Percentiles rank a stretch among this genome's conserved stretches.
Conservation (phyloP, 1,140 invertebrate genomes). For the Camponotus vicinus region DNA sequence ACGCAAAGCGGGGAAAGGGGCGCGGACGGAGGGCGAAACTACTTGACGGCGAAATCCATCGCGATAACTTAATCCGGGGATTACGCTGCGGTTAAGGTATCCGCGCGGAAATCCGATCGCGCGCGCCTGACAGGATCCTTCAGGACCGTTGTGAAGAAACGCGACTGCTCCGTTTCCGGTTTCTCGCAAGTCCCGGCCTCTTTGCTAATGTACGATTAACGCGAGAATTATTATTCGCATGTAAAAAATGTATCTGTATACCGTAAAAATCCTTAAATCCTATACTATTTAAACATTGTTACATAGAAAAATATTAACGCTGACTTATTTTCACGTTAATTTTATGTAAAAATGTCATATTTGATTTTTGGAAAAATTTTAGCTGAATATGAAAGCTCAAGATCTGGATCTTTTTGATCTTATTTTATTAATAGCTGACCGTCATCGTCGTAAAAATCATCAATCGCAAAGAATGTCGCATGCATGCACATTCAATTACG, state of each 20-base stretch:
- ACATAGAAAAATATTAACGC: background rate
- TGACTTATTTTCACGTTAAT: background rate
- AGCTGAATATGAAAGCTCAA: too few species aligned
- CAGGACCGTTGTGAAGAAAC: slow-evolving; percentile 20
- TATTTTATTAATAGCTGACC: background rate
- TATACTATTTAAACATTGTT: background rate
- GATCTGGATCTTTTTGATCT: background rate
- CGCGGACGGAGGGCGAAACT: slow-evolving; percentile 53
- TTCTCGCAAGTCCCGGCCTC: slow-evolving; percentile 25
- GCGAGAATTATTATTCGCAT: slow-evolving; percentile 3
- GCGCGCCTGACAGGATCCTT: slow-evolving; percentile 35
- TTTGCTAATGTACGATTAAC: slow-evolving; percentile 10
- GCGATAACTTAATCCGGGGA: slow-evolving; percentile 84
- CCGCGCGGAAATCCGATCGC: slow-evolving; percentile 78
- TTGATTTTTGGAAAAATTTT: background rate
- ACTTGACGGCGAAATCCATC: slow-evolving; percentile 83
- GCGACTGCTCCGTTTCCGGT: slow-evolving; percentile 65
- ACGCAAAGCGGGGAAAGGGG: background rate
- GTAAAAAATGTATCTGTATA: background rate
- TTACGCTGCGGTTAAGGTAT: slow-evolving; percentile 75
- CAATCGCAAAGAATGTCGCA: background rate
- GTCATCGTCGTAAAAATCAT: slow-evolving; percentile 13
- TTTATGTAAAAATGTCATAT: background rate
- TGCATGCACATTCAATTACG: slow-evolving; percentile 31
- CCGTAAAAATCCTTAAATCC: background rate